Percentiles rank a stretch among this genome's conserved stretches.
These are phyloP conservation scores for Caenorhabditis wallacei DNA, from an alignment of 2,888 invertebrate species.

Conservation along the genomic window DNA sequence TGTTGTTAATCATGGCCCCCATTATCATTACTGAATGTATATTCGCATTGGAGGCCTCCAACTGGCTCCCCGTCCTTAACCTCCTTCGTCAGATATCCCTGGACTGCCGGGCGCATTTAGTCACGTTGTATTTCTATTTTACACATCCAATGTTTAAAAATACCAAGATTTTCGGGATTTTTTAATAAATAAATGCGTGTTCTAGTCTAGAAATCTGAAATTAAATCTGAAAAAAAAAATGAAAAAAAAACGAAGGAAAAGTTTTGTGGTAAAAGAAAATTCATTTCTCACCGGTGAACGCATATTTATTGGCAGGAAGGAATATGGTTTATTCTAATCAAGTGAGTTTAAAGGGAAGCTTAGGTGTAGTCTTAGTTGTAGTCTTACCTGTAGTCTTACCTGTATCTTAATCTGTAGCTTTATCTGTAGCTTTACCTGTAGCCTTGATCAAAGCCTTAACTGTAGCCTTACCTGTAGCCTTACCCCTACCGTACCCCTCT, in stretches of 20 bases:
- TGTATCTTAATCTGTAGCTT: no score
- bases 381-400: no score
- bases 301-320: no score
- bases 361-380: no score
- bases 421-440: no score
- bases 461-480: neutral
- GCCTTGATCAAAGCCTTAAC: no score
- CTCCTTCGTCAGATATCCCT: neutral
- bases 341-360: conserved; percentile 24
- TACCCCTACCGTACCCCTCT: neutral
- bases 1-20: neutral
- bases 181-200: neutral
- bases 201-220: neutral
- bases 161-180: no score
- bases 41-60: neutral
- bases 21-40: neutral
- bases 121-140: neutral
- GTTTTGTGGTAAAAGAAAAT: no score
- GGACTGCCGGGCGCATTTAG: neutral
- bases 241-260: no score
- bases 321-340: conserved; percentile 56
- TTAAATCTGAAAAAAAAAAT: neutral
- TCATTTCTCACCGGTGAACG: neutral
- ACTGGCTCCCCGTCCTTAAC: neutral
- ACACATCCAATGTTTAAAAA: conserved; percentile 2